phyloP scores from a whole-genome alignment of 2,888 invertebrate genomes.

The Galerucella pusilla region DNA sequence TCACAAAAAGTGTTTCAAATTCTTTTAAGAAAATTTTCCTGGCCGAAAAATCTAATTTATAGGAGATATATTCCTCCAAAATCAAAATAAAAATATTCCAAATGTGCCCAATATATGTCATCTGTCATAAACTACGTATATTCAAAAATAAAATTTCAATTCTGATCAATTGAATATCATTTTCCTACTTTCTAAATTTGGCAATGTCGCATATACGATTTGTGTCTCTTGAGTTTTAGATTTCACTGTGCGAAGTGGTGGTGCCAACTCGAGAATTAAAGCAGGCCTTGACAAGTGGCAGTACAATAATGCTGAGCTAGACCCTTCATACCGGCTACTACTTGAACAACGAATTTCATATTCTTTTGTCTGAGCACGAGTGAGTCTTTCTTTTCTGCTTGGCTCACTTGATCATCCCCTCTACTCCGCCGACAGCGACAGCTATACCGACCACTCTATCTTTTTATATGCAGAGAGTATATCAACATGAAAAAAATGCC shows the following conservation, averaged over 20 bases:
- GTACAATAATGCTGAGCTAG: constrained; percentile 56
- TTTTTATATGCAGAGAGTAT: constrained; percentile 2
- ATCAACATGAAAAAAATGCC: neutral
- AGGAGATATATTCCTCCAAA: no score
- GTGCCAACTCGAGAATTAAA: constrained; percentile 37
- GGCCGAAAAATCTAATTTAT: no score
- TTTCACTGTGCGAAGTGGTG: constrained; percentile 18
- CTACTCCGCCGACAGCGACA: constrained; percentile 12
- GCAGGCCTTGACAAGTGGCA: constrained; percentile 55
- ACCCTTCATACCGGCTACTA: constrained; percentile 52
- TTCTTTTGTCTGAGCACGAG: constrained; percentile 60
- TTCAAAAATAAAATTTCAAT: no score
- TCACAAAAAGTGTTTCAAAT: no score
- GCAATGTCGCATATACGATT: neutral
- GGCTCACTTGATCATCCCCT: constrained; percentile 27
- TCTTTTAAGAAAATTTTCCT: no score
- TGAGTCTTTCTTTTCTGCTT: constrained; percentile 54
- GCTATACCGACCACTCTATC: constrained; percentile 20
- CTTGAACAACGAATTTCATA: constrained; percentile 55
- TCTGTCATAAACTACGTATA: no score
- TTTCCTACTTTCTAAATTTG: neutral
- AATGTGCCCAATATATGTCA: no score
- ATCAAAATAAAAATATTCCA: no score
- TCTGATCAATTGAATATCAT: no score
- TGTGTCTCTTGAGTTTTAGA: constrained; percentile 8